Percentiles rank a stretch among this genome's conserved stretches.
Evolutionary conservation across 2,113 vertebrate genomes (phyloP).

Genomic region (Collichthys lucidus): DNA sequence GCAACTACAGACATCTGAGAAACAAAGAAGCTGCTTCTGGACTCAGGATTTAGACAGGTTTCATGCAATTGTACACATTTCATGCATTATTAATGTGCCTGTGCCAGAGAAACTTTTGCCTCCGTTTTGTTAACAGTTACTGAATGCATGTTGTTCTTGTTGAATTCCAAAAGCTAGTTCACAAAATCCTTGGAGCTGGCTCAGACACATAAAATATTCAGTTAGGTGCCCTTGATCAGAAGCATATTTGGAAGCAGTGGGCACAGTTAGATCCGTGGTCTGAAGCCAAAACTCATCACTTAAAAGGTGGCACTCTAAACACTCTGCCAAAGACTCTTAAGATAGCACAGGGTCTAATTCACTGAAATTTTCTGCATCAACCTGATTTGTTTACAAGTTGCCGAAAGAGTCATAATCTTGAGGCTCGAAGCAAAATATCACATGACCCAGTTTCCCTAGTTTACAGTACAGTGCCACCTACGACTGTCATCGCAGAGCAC

Average conservation of each 20-base stretch:
- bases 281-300: slow-evolving; percentile 7
- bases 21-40: slow-evolving; percentile 37
- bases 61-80: slow-evolving; percentile 46
- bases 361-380: background rate
- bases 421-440: background rate
- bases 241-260: background rate
- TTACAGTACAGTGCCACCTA: background rate
- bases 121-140: slow-evolving; percentile 41
- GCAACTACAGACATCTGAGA: slow-evolving; percentile 44
- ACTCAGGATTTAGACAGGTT: slow-evolving; percentile 52
- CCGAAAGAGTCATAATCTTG: background rate
- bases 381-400: background rate
- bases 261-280: background rate
- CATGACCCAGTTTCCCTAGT: slow-evolving; percentile 22
- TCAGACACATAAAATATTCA: slow-evolving; percentile 8
- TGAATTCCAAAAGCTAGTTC: slow-evolving; percentile 19
- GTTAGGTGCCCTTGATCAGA: slow-evolving; percentile 7
- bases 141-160: slow-evolving; percentile 29
- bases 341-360: background rate
- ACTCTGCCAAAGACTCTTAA: background rate
- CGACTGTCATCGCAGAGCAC: background rate
- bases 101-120: slow-evolving; percentile 26
- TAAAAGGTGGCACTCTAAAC: background rate
- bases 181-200: slow-evolving; percentile 9
- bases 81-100: slow-evolving; percentile 56